Evolutionary conservation across 2,797 vertebrate species (phyloP).

Genomic region (Danio tinwini): DNA sequence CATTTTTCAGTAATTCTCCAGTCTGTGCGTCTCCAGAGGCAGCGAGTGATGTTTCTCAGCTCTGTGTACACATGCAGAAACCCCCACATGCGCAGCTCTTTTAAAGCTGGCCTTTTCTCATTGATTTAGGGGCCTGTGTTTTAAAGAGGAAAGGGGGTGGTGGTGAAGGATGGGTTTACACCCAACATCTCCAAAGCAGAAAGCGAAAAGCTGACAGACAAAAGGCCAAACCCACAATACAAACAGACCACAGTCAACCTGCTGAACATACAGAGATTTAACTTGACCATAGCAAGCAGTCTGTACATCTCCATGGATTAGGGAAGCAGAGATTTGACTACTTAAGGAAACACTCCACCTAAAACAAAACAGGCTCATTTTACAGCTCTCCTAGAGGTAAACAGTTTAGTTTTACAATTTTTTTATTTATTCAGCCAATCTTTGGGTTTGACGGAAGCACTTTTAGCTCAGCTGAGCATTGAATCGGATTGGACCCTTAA

Average conservation of each 20-base stretch:
- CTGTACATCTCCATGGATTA: too few relatives aligned
- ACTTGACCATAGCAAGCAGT: too few relatives aligned
- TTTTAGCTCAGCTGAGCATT: too few relatives aligned
- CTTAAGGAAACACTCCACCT: too few relatives aligned
- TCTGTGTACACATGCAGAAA: conserved; percentile 10
- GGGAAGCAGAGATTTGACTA: too few relatives aligned
- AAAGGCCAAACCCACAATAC: not conserved
- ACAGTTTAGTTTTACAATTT: too few relatives aligned
- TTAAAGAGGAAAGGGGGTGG: not conserved
- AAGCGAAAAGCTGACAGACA: conserved; percentile 6
- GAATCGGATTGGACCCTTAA: too few relatives aligned
- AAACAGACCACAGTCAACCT: not conserved
- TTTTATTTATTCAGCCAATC: too few relatives aligned
- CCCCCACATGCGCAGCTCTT: not conserved
- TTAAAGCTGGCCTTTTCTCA: conserved; percentile 18
- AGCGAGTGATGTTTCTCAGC: conserved; percentile 9
- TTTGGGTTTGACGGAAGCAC: too few relatives aligned
- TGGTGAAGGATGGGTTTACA: conserved; percentile 1
- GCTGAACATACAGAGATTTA: too few relatives aligned
- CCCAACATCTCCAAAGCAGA: conserved; percentile 5
- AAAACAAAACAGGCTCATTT: too few relatives aligned
- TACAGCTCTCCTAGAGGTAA: too few relatives aligned
- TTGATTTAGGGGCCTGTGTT: conserved; percentile 31
- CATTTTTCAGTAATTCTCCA: not conserved
- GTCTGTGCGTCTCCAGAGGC: conserved; percentile 4